phyloP scores from a whole-genome alignment of 2,888 invertebrate genomes.

The Chironomus tentans region DNA sequence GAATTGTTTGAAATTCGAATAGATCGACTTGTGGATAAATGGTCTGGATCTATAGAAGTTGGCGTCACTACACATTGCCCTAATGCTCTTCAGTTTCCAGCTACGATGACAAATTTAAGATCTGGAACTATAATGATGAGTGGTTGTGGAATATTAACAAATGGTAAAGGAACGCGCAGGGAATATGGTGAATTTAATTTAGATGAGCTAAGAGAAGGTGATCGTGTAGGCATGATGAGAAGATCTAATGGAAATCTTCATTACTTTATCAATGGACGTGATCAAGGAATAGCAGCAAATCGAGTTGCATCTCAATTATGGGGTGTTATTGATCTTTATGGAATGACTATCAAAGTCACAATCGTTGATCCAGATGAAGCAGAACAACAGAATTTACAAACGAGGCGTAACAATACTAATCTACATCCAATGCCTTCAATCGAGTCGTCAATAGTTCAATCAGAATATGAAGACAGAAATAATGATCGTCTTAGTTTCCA shows the following conservation, averaged over 20 bases:
- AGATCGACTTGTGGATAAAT: conserved; percentile 85
- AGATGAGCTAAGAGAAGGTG: conserved; percentile 86
- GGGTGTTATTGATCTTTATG: conserved; percentile 93
- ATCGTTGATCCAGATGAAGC: conserved; percentile 76
- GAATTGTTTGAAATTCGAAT: conserved; percentile 93
- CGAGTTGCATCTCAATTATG: conserved; percentile 73
- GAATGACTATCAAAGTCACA: conserved; percentile 85
- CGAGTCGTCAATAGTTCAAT: conserved; percentile 35
- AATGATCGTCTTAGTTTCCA: conserved; percentile 74
- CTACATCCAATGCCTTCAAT: conserved; percentile 33
- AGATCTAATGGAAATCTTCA: conserved; percentile 77
- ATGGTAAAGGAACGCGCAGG: conserved; percentile 86
- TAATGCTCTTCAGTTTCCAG: conserved; percentile 78
- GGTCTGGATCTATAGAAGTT: conserved; percentile 58
- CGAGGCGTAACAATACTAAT: conserved; percentile 51
- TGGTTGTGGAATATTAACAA: conserved; percentile 90
- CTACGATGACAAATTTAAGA: conserved; percentile 96
- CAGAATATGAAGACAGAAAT: conserved; percentile 43
- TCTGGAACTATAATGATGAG: conserved; percentile 93
- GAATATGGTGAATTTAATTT: conserved; percentile 91
- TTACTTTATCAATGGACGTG: conserved; percentile 86
- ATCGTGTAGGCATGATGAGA: conserved; percentile 85
- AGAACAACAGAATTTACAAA: conserved; percentile 65
- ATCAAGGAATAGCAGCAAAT: conserved; percentile 84
- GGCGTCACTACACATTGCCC: conserved; percentile 93